Evolutionary conservation across 2,888 invertebrate genomes (phyloP), one percentile per base, ranked within the genome.

Genomic region (Seira ritae): DNA sequence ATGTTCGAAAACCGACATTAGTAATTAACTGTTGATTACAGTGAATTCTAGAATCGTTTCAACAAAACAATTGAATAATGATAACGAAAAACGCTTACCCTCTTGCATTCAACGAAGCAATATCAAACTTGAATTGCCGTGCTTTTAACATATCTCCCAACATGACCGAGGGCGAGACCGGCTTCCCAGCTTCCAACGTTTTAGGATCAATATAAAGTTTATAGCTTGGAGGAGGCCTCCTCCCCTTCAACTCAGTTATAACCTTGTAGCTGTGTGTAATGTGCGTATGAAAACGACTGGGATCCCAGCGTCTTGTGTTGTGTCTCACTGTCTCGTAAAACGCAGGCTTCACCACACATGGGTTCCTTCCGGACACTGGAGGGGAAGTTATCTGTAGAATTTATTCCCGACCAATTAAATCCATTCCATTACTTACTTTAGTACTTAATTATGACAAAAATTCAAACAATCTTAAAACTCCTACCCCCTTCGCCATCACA

Each of bases 41-140:
- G n/a, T n/a, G n/a, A n/a, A n/a, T n/a, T n/a, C 19, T 19, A 67
- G 8, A 67, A 12, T n/a, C 17, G 17, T 15, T 65, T 15, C 17
- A 8, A 19, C 17, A 65, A 12, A 15, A 65, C 8, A 8, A 65
- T n/a, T 12, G 10, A 65, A n/a, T 65, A 4, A 68, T 31, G n/a
- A n/a, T n/a, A n/a, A n/a, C n/a, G n/a, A n/a, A n/a, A n/a, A n/a
- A 66, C 19, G 15, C 42, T 70, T 83, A 88, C 88, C 88, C 88
- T 84, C 86, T 75, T 10, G 87, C 75, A 74, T 85, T 86, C 8
- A 89, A n/a, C 0, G 88, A 85, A 8, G 55, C 46, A 1, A 77
- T 15, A 84, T 88, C 82, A 76, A 82, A 85, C 22, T 81, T 42
- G 80, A 89, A 86, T 60, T 86, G 72, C 22, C 86, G 17, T 15